Evolutionary conservation across 2,797 vertebrate genomes (phyloP), one percentile per base, ranked within the genome.

Genomic region (Paedocypris micromegethes): DNA sequence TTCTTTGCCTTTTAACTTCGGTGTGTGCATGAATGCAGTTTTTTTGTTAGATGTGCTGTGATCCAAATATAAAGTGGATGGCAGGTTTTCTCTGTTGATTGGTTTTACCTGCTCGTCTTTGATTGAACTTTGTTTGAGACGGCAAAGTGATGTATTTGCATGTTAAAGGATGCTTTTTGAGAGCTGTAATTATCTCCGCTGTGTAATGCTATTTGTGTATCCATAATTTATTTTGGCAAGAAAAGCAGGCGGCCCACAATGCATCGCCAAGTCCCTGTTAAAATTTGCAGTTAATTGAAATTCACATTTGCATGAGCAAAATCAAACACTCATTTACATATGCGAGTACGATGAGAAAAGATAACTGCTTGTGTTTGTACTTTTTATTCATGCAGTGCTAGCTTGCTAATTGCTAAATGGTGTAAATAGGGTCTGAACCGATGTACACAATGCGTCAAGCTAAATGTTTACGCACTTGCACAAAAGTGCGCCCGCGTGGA

Each of bases 281-380:
- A 81, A 77, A 82, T 81, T 77, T 50, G 64, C 75, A 73, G 81
- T 89, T 91, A 90, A 90, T 88, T 91, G 87, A 89, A 91, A 91
- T 87, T 88, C 89, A 86, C 82, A 90, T 90, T 89, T 90, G 89
- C 87, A 90, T 90, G 83, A 88, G 82, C 82, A 86, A 89, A 89
- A 89, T 89, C 88, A 89, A 90, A 89, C 85, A 87, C 83, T 88
- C 83, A 90, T 91, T 90, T 90, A 83, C 88, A 90, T 89, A 90
- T 79, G 83, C 77, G 85, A 87, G 86, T 23, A 86, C 89, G 86
- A 87, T 90, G 83, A 86, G 87, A 86, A 87, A 85, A 84, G 87
- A 90, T 89, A 90, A 89, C 87, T 84, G 83, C 83, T 75, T 69
- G 84, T 88, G 85, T 90, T 89, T 89, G 87, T 88, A 79, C 85